Conservation (phyloP, 2,797 vertebrate species). For the Pagetopsis macropterus region DNA sequence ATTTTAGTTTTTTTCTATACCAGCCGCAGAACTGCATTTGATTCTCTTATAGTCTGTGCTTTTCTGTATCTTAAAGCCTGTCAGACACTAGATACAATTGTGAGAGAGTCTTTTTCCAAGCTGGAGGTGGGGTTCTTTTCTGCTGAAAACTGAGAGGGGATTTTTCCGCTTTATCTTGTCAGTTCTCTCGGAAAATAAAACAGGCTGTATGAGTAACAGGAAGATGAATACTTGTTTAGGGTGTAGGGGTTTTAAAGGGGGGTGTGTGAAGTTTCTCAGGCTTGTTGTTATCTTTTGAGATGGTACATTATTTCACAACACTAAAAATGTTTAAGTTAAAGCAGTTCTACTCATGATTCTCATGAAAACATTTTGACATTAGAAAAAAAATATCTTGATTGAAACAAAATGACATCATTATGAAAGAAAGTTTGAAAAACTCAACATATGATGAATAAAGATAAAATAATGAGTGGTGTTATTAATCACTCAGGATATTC, state of each 20-base stretch:
- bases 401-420: neutral
- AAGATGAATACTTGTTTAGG: slow-evolving; percentile 68
- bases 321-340: slow-evolving; percentile 13
- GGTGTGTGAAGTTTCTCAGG: slow-evolving; percentile 55
- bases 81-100: slow-evolving; percentile 34
- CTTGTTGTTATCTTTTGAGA: slow-evolving; percentile 56
- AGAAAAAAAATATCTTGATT: neutral
- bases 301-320: slow-evolving; percentile 32
- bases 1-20: slow-evolving; percentile 77
- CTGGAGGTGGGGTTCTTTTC: slow-evolving; percentile 15
- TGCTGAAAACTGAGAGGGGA: slow-evolving; percentile 26
- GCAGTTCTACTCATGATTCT: slow-evolving; percentile 8
- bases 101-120: slow-evolving; percentile 58
- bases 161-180: slow-evolving; percentile 60
- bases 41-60: slow-evolving; percentile 44
- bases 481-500: neutral
- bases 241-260: slow-evolving; percentile 63
- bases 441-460: neutral
- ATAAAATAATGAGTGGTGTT: neutral
- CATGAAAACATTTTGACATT: neutral
- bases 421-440: neutral
- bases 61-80: slow-evolving; percentile 45
- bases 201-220: slow-evolving; percentile 69
- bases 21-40: slow-evolving; percentile 76
- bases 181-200: slow-evolving; percentile 64